Evolutionary conservation across 2,113 vertebrate genomes (phyloP).

Genomic region (Microtus oregoni): DNA sequence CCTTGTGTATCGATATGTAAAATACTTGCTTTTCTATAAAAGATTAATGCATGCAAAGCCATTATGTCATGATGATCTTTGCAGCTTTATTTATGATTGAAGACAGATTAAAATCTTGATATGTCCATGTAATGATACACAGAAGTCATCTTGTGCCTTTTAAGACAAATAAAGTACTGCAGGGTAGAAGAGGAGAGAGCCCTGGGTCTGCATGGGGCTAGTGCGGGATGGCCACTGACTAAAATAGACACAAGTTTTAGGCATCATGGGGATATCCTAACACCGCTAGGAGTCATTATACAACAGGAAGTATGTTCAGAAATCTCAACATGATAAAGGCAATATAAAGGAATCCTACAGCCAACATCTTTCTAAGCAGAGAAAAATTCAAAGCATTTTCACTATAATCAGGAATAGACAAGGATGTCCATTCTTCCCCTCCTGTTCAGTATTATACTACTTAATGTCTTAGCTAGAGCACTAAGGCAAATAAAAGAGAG

Average conservation of each 20-base stretch:
- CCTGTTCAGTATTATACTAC: not conserved
- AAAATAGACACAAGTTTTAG: not conserved
- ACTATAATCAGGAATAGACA: not conserved
- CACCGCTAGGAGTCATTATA: not conserved
- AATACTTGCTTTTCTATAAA: not conserved
- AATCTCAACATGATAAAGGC: not conserved
- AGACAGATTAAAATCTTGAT: not conserved
- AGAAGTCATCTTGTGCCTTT: conserved; percentile 5
- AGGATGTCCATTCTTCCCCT: not conserved
- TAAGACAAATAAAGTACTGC: not conserved
- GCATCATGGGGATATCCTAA: not conserved
- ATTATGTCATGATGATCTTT: not conserved
- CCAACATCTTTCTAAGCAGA: not conserved
- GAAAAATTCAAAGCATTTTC: not conserved
- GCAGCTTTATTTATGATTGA: not conserved
- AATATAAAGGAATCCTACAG: not conserved
- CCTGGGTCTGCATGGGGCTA: not conserved
- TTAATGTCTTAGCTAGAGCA: not conserved
- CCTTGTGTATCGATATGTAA: not conserved
- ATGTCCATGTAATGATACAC: not conserved
- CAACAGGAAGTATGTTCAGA: not conserved
- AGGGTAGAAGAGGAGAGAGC: not conserved
- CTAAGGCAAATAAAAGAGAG: not conserved
- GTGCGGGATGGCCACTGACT: accelerated
- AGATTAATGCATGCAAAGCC: not conserved